Conservation (phyloP, 1,140 invertebrate species). For the Drosophila lacertosa region DNA sequence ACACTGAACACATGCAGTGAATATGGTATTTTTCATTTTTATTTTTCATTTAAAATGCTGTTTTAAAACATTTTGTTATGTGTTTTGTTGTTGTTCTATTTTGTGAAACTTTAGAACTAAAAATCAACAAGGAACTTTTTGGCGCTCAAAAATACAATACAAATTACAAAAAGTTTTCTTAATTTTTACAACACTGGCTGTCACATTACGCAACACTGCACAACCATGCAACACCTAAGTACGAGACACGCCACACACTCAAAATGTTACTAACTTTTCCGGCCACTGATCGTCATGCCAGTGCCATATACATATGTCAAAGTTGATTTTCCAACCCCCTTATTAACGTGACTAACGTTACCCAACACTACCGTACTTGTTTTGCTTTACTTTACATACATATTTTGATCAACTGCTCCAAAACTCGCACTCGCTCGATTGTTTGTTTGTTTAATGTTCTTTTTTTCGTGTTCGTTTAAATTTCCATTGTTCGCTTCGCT, state of each 20-base stretch:
- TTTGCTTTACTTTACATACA: slow-evolving; percentile 67
- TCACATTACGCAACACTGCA: slow-evolving; percentile 16
- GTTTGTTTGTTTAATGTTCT: background rate
- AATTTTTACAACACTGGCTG: slow-evolving; percentile 64
- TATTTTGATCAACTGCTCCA: slow-evolving; percentile 81
- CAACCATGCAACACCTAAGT: slow-evolving; percentile 8
- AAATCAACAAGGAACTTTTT: slow-evolving; percentile 83
- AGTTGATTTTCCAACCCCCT: slow-evolving; percentile 7
- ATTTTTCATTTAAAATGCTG: slow-evolving; percentile 75
- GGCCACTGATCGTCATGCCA: background rate
- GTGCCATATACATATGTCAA: slow-evolving; percentile 11
- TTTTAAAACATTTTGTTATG: slow-evolving; percentile 74
- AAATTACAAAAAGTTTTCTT: slow-evolving; percentile 71
- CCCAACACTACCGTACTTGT: slow-evolving; percentile 52
- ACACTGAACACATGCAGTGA: slow-evolving; percentile 76
- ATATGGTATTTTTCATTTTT: slow-evolving; percentile 45
- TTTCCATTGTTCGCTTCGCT: slow-evolving; percentile 79
- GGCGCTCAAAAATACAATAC: slow-evolving; percentile 79
- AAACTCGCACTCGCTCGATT: slow-evolving; percentile 39
- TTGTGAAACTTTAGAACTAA: slow-evolving; percentile 73
- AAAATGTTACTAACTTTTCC: slow-evolving; percentile 47
- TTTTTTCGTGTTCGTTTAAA: slow-evolving; percentile 25
- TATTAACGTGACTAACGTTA: slow-evolving; percentile 34
- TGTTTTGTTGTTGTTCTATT: slow-evolving; percentile 47
- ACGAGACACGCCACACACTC: slow-evolving; percentile 35